Base-by-base conservation (phyloP, 2,113 vertebrate genomes). In the Sylvietta virens region DNA sequence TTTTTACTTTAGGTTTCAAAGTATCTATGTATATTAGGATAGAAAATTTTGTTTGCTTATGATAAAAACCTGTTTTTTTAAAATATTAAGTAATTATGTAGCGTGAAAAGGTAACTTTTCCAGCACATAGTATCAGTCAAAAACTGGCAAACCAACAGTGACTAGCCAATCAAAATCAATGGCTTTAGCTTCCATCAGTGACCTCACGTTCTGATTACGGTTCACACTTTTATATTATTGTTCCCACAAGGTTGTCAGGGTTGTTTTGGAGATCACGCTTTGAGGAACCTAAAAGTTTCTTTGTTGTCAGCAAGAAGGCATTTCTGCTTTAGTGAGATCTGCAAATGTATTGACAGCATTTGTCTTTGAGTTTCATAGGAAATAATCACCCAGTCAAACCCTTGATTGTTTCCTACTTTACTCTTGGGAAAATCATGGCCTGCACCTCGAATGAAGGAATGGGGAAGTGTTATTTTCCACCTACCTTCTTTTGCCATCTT, bases 401-500 rank as follows among this genome's bases (percentile, higher is more conserved):
- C 76, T 86, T 90, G 60, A 92, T 50, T 50, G 88, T 92, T 96
- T 96, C 97, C 97, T 94, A 81, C 83, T 93, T 93, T 60, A 71
- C 93, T 96, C 95, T 53, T 70, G 96, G 95, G 97, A 94, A 93
- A 96, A 91, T 37, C 74, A 81, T 40, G 27, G 67, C 71, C 72
- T 84, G 47, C 61, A 92, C 92, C 95, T 92, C 53, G 72, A 97
- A 97, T 79, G 91, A 94, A 96, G 48, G 54, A 83, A 78, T 18
- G 54, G 12, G 51, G 94, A 94, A 94, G 65, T 37, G 30, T 92
- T 94, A 88, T 95, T 95, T 95, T 95, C 88, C 80, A 97, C 98
- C 58, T 95, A 98, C 98, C 98, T 98, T 98, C 97, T 98, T 97
- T 97, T 92, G 98, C 98, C 95, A 98, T 97, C 94, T 97, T 95